Base-by-base conservation (phyloP, 37 sponge, comb jelly and placozoan species). In the Diacarnus erythraeanus region DNA sequence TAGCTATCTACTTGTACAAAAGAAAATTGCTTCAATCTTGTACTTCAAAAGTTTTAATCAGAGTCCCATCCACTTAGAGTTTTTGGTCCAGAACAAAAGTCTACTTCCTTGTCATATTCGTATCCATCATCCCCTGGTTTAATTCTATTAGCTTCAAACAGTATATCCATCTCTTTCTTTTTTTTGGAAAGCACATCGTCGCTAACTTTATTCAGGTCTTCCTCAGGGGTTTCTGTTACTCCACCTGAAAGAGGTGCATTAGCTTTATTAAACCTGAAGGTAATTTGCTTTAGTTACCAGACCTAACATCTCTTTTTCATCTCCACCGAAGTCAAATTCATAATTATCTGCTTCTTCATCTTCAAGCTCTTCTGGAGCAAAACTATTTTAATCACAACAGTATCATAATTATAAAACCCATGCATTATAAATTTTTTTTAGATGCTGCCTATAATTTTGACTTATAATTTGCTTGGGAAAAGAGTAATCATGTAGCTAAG, bases 61-160 rank as follows among this genome's bases (percentile, higher is more conserved):
- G 67, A 67, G 64, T 95, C 96, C 96, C 96, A 95, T 8, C 93
- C 93, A 86, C 91, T 85, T 59, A 80, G 84, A 41, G 82, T 69
- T 56, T 78, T 82, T 17, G 42, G 78, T 31, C 39, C 77, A 0
- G 23, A 51, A 3, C 47, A 54, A 89, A 92, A 95, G 22, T 92
- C 96, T 42, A 86, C 77, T 36, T 95, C 90, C 34, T 83, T 86
- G 56, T 95, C 89, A 47, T 95, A 95, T 23, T 77, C 81, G 69
- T 76, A 95, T 0, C 57, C 90, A 25, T 79, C 70, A 42, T 95
- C 96, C 22, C 80, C 87, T 26, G 86, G 96, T 38, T 75, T 60
- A 21, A 84, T 20, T 51, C 72, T 63, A 44, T 89, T 77, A 6
- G 73, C 64, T 47, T 92, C 84, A 69, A 89, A 95, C 22, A 79